These are phyloP conservation scores for Epinephelus moara DNA, from an alignment of 2,113 vertebrate genomes.

Conservation along the genomic window DNA sequence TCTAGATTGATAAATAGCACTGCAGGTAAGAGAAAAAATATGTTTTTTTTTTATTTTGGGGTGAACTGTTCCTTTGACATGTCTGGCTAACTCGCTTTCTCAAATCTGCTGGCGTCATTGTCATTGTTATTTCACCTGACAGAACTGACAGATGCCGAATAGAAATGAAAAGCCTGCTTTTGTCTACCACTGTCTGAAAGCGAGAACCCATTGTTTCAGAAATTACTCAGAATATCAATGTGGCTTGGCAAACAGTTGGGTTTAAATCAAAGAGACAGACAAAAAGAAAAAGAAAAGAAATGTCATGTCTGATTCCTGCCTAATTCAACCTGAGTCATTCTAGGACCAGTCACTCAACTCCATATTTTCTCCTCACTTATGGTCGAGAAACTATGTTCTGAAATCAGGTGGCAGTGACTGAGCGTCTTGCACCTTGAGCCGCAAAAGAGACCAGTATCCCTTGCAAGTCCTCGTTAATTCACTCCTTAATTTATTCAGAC, in stretches of 20 bases:
- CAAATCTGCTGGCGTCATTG: not conserved
- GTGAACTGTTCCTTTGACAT: not conserved
- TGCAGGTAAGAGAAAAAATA: too few species aligned
- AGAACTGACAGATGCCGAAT: not conserved
- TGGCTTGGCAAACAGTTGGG: not conserved
- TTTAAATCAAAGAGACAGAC: not conserved
- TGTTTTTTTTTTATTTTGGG: too few species aligned
- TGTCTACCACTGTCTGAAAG: not conserved
- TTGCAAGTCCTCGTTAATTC: constrained; percentile 45
- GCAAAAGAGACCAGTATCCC: constrained; percentile 21
- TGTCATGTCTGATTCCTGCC: not conserved
- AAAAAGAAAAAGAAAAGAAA: not conserved
- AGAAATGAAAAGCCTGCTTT: not conserved
- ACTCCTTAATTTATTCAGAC: constrained; percentile 52
- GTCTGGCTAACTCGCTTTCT: not conserved
- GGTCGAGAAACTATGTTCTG: constrained; percentile 11
- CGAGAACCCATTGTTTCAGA: not conserved
- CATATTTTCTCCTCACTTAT: not conserved
- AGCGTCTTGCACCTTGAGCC: constrained; percentile 17
- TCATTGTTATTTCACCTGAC: not conserved
- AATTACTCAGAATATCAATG: not conserved
- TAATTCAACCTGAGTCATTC: constrained; percentile 4
- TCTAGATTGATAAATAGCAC: too few species aligned
- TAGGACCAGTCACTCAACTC: constrained; percentile 1
- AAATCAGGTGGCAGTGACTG: constrained; percentile 9